phyloP scores from a whole-genome alignment of 1,140 invertebrate species.

The Aphis craccivora region DNA sequence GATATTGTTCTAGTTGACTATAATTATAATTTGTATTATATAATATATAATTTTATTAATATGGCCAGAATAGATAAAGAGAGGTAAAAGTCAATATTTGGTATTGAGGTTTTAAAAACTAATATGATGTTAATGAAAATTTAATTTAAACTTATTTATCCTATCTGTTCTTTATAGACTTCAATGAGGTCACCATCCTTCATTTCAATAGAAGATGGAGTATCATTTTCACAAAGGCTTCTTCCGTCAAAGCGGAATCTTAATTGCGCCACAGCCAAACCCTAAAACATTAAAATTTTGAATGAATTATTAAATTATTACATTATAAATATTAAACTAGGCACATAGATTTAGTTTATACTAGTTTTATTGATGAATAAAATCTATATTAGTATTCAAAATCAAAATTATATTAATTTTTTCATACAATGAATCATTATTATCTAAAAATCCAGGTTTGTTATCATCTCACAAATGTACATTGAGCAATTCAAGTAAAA shows the following conservation, averaged over 20 bases:
- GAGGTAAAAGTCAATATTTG: not conserved
- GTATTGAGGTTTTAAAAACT: not conserved
- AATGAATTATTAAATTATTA: slow-evolving; percentile 57
- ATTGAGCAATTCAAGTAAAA: no score
- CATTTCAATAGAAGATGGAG: slow-evolving; percentile 85
- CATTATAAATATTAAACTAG: slow-evolving; percentile 19
- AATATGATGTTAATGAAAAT: not conserved
- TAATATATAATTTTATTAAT: slow-evolving; percentile 5
- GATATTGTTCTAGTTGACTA: not conserved
- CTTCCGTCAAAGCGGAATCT: slow-evolving; percentile 93
- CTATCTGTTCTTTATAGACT: no score
- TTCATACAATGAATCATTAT: no score
- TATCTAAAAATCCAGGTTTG: no score
- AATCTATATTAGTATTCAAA: not conserved
- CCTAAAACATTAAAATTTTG: slow-evolving; percentile 67
- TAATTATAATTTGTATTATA: no score
- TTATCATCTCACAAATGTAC: no score
- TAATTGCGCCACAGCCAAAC: slow-evolving; percentile 84
- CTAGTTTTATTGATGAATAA: not conserved
- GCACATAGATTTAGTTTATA: not conserved
- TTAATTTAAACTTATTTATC: not conserved
- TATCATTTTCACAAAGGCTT: slow-evolving; percentile 91
- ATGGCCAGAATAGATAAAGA: not conserved
- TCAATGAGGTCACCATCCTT: slow-evolving; percentile 95
- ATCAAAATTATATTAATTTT: no score